Evolutionary conservation across 2,797 vertebrate species (phyloP).

Genomic region (Cyclopterus lumpus): DNA sequence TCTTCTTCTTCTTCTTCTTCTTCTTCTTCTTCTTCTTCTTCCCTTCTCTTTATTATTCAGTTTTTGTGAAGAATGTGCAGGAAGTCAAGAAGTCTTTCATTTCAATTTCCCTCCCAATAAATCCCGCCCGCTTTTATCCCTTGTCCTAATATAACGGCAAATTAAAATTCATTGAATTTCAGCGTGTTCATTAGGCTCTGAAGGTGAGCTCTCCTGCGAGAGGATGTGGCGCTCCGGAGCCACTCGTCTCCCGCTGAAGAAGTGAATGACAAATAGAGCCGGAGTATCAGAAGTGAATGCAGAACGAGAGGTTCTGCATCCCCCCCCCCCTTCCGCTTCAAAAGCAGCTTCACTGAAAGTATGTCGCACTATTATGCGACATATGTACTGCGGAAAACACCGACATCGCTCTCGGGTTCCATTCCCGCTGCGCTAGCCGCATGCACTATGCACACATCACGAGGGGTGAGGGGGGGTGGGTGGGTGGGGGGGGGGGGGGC

Average conservation of each 20-base stretch:
- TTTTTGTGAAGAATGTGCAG: conserved; percentile 61
- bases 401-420: neutral
- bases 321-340: neutral
- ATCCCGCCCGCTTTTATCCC: conserved; percentile 67
- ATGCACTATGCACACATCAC: neutral
- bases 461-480: no score
- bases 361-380: no score
- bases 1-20: no score
- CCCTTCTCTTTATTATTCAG: conserved; percentile 36
- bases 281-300: conserved; percentile 40
- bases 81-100: conserved; percentile 72
- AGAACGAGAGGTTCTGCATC: conserved; percentile 12
- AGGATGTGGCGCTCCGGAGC: conserved; percentile 64
- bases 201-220: conserved; percentile 73
- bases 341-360: conserved; percentile 18
- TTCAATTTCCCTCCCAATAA: conserved; percentile 80
- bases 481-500: no score
- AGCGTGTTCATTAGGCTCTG: conserved; percentile 80
- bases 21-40: no score
- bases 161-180: conserved; percentile 85
- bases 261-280: conserved; percentile 65
- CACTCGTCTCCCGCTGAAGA: conserved; percentile 57
- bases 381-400: neutral
- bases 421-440: neutral
- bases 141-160: conserved; percentile 78